Percentiles rank a stretch among this genome's conserved stretches.
Evolutionary conservation across 1,140 invertebrate genomes (phyloP).

Genomic region (Atta cephalotes): DNA sequence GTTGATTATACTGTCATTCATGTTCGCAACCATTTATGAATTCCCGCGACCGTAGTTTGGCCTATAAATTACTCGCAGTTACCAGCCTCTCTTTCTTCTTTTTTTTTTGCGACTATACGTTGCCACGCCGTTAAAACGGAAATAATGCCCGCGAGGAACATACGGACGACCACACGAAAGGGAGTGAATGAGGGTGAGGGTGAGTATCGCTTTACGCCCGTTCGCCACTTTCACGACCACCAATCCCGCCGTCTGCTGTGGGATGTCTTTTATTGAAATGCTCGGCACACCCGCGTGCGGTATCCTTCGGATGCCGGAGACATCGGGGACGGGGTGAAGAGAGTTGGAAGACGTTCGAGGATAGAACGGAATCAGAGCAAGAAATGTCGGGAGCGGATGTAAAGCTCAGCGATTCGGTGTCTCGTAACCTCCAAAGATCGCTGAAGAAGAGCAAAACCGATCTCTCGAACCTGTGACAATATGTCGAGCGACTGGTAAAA

Average conservation of each 20-base stretch:
- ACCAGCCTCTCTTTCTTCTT: neutral
- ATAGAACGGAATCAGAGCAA: slow-evolving; percentile 53
- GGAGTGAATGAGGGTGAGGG: slow-evolving; percentile 40
- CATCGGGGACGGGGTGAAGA: neutral
- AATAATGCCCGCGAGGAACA: slow-evolving; percentile 60
- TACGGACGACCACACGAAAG: slow-evolving; percentile 44
- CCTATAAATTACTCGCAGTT: slow-evolving; percentile 57
- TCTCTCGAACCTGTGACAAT: slow-evolving; percentile 50
- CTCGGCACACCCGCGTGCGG: slow-evolving; percentile 67
- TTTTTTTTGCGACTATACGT: slow-evolving; percentile 31
- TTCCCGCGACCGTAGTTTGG: neutral
- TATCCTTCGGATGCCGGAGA: slow-evolving; percentile 56
- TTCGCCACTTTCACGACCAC: slow-evolving; percentile 18
- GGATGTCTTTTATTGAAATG: slow-evolving; percentile 74
- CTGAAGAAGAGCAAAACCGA: slow-evolving; percentile 54
- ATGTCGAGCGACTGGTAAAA: slow-evolving; percentile 34
- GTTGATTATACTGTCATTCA: slow-evolving; percentile 50
- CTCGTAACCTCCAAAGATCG: slow-evolving; percentile 44
- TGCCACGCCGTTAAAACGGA: slow-evolving; percentile 51
- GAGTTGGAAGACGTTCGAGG: slow-evolving; percentile 24
- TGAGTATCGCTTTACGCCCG: slow-evolving; percentile 54
- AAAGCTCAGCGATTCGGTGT: slow-evolving; percentile 68
- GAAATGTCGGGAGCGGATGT: slow-evolving; percentile 53
- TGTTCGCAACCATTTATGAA: slow-evolving; percentile 49
- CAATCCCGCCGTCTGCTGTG: slow-evolving; percentile 25